A percentile compares a stretch with the other conserved stretches of the same genome.
Evolutionary conservation across 2,113 vertebrate species (phyloP).

Genomic region (Motacilla alba): DNA sequence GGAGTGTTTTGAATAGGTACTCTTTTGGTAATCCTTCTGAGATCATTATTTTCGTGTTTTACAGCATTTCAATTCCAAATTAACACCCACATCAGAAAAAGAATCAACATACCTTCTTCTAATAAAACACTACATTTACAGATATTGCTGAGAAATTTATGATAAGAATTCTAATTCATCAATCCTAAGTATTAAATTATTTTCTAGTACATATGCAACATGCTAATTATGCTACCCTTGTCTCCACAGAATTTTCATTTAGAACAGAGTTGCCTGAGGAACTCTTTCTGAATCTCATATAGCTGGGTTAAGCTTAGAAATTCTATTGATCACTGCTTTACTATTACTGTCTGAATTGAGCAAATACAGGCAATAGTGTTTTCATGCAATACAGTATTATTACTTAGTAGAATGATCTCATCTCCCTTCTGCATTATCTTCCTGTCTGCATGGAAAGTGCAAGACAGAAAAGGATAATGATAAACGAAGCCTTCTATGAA

Average conservation of each 20-base stretch:
- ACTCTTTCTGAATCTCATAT: neutral
- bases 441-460: neutral
- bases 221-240: neutral
- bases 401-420: neutral
- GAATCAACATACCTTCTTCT: neutral
- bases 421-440: neutral
- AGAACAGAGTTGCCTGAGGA: neutral
- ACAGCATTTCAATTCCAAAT: neutral
- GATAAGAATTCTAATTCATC: neutral
- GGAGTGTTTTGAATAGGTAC: neutral
- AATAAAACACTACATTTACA: neutral
- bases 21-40: neutral
- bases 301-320: neutral
- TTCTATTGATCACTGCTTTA: neutral
- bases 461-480: neutral
- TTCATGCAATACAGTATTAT: neutral
- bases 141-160: neutral
- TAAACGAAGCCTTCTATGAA: neutral
- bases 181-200: neutral
- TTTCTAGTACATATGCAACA: neutral
- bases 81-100: neutral
- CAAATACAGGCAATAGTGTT: neutral
- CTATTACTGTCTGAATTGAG: neutral
- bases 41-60: neutral
- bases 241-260: neutral